Conservation (phyloP, 2,888 invertebrate species). For the Oscheius sp. region DNA sequence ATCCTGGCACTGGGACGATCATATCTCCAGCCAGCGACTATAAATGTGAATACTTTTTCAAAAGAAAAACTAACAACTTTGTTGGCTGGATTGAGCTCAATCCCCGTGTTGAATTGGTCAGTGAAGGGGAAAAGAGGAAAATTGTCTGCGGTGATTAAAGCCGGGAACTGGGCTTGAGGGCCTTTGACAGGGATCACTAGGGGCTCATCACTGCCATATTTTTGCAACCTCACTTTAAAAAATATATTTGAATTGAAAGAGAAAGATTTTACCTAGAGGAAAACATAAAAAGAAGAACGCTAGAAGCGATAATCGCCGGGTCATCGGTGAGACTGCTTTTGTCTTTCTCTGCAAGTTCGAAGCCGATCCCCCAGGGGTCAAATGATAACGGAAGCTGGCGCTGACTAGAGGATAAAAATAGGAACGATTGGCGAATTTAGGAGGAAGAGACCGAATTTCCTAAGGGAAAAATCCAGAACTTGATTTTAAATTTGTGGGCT, state of each 20-base stretch:
- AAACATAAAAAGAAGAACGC: neutral
- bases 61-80: conserved; percentile 54
- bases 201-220: conserved; percentile 61
- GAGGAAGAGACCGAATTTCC: no score
- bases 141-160: conserved; percentile 64
- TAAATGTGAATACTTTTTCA: neutral
- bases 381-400: no score
- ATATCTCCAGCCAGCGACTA: conserved; percentile 62
- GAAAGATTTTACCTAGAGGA: neutral
- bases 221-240: conserved; percentile 41
- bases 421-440: no score
- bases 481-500: no score
- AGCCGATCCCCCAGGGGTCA: no score
- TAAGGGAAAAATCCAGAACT: no score
- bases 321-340: neutral
- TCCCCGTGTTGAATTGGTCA: conserved; percentile 63
- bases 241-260: neutral
- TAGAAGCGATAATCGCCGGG: neutral
- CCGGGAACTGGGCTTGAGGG: conserved; percentile 58
- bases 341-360: neutral
- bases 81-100: conserved; percentile 64
- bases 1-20: conserved; percentile 65
- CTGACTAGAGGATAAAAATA: no score
- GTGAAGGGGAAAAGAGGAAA: conserved; percentile 66
- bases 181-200: conserved; percentile 59